Evolutionary conservation across 2,888 invertebrate species (phyloP).

Genomic region (Rhogogaster chlorosoma): DNA sequence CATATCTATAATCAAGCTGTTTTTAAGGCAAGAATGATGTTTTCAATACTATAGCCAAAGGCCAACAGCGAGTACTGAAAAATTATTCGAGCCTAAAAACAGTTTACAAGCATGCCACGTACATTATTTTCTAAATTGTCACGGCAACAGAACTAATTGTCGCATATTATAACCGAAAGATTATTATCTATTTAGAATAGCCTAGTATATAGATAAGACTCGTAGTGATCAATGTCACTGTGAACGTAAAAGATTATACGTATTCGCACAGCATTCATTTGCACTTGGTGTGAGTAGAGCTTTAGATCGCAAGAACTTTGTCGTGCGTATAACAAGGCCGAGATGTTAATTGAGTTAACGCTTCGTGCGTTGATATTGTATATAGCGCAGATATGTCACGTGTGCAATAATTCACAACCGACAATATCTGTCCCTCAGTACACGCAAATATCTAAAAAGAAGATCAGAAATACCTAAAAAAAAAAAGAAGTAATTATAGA

Average conservation of each 20-base stretch:
- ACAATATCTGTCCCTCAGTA: conserved; percentile 2
- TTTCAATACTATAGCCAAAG: too few relatives aligned
- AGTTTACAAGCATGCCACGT: too few relatives aligned
- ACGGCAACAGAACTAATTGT: background rate
- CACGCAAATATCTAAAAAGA: background rate
- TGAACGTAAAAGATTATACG: conserved; percentile 16
- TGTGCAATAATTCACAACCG: conserved; percentile 4
- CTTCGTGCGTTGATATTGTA: conserved; percentile 53
- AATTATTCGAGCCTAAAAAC: too few relatives aligned
- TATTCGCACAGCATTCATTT: conserved; percentile 58
- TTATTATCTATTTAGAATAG: background rate
- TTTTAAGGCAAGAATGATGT: too few relatives aligned
- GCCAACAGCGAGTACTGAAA: too few relatives aligned
- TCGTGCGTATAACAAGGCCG: conserved; percentile 57
- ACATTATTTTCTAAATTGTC: too few relatives aligned
- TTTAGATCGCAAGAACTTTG: conserved; percentile 65
- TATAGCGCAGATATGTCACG: conserved; percentile 20
- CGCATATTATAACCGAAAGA: background rate
- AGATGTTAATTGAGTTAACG: conserved; percentile 67
- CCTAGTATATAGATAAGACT: background rate
- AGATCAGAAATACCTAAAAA: background rate
- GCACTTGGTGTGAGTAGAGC: conserved; percentile 62
- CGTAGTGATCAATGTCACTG: background rate
- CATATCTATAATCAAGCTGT: too few relatives aligned
- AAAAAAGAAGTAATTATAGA: too few relatives aligned